Conservation (phyloP, 35 echinoderm and acorn worm species). For the Heliocidaris tuberculata region DNA sequence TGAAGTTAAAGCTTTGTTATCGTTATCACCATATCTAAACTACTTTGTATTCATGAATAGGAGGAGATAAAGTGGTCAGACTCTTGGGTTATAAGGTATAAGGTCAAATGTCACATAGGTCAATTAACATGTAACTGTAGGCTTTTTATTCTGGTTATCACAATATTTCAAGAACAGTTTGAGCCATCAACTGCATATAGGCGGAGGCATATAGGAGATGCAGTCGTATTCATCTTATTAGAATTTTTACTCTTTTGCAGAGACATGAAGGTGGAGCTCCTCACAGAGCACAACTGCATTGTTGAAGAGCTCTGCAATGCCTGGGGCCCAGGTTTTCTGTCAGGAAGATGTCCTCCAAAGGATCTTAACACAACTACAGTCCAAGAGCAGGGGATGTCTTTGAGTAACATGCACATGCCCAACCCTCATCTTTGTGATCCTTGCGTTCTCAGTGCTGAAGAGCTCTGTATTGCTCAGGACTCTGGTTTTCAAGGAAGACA, state of each 20-base stretch:
- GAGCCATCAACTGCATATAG: too few relatives aligned
- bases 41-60: too few relatives aligned
- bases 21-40: too few relatives aligned
- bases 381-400: neutral
- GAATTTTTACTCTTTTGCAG: neutral
- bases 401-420: neutral
- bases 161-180: too few relatives aligned
- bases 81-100: too few relatives aligned
- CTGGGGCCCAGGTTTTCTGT: neutral
- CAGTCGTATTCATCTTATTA: too few relatives aligned
- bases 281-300: conserved; percentile 1
- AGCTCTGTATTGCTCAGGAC: neutral
- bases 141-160: too few relatives aligned
- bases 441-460: neutral
- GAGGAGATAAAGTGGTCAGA: too few relatives aligned
- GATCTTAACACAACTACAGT: neutral
- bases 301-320: neutral
- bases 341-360: neutral
- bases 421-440: neutral
- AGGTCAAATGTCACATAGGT: too few relatives aligned
- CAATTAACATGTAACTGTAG: too few relatives aligned
- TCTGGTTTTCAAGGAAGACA: neutral
- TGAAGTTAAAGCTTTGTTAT: too few relatives aligned
- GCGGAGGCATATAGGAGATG: too few relatives aligned
- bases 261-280: neutral